These are phyloP conservation scores for Hepsetus odoe DNA, from an alignment of 2,113 vertebrate genomes.

Conservation along the genomic window DNA sequence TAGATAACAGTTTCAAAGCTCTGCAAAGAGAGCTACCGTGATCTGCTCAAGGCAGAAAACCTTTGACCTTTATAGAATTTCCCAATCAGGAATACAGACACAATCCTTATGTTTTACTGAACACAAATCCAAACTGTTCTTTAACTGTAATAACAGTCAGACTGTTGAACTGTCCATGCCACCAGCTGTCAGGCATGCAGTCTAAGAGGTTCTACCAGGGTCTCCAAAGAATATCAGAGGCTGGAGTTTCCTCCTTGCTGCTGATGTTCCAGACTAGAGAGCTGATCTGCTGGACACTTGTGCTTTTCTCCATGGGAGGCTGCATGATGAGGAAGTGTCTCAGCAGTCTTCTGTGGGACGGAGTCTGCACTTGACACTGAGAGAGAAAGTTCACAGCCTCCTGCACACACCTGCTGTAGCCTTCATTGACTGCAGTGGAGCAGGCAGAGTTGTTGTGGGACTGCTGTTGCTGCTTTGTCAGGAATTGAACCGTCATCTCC, in stretches of 20 bases:
- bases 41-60: conserved; percentile 15
- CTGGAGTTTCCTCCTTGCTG: conserved; percentile 54
- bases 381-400: conserved; percentile 53
- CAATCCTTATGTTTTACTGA: not conserved
- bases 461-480: conserved; percentile 42
- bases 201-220: conserved; percentile 5
- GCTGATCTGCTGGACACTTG: conserved; percentile 18
- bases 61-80: not conserved
- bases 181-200: not conserved
- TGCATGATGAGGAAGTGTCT: conserved; percentile 31
- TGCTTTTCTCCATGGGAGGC: conserved; percentile 17
- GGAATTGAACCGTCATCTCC: conserved; percentile 55
- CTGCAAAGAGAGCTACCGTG: not conserved
- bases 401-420: conserved; percentile 56
- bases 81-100: not conserved
- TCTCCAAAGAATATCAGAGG: conserved; percentile 24
- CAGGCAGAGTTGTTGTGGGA: conserved; percentile 55
- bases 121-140: not conserved
- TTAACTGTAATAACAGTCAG: conserved; percentile 25
- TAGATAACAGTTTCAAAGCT: conserved; percentile 12
- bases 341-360: conserved; percentile 45
- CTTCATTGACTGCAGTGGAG: conserved; percentile 39
- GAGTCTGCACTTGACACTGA: conserved; percentile 13
- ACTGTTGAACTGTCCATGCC: conserved; percentile 7
- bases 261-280: conserved; percentile 48